Conservation (phyloP, 2,797 vertebrate genomes). For the Eremophila alpestris region DNA sequence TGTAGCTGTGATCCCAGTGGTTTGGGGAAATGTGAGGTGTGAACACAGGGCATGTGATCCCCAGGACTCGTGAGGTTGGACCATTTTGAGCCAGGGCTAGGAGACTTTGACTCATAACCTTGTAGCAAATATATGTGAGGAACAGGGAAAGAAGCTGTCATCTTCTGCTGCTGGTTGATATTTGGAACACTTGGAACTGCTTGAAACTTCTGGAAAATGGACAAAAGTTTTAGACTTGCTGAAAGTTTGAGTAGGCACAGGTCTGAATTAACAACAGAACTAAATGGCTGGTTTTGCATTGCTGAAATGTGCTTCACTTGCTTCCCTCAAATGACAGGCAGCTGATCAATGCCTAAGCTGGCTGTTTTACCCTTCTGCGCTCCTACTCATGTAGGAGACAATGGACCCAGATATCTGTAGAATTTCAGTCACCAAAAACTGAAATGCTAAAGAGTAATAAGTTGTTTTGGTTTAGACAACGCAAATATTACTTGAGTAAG, state of each 20-base stretch:
- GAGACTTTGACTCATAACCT: neutral
- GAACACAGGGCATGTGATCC: neutral
- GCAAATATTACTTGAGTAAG: neutral
- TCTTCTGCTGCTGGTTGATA: neutral
- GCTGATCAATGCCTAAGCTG: neutral
- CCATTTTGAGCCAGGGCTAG: neutral
- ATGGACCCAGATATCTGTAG: neutral
- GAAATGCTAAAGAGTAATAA: neutral
- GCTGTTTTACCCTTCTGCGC: neutral
- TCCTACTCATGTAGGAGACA: neutral
- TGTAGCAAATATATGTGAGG: neutral
- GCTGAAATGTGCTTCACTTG: neutral
- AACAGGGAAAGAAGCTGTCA: neutral
- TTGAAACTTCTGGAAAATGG: neutral
- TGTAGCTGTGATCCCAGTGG: neutral
- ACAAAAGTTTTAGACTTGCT: neutral
- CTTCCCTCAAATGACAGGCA: neutral
- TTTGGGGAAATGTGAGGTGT: neutral
- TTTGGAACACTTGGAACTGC: neutral
- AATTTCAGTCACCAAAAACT: neutral
- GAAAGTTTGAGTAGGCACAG: neutral
- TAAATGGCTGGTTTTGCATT: neutral
- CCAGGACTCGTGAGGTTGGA: fast-evolving
- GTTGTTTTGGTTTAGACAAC: neutral
- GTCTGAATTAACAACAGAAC: neutral